Conservation (phyloP, 2,113 vertebrate genomes). For the Psittacara wagleri region DNA sequence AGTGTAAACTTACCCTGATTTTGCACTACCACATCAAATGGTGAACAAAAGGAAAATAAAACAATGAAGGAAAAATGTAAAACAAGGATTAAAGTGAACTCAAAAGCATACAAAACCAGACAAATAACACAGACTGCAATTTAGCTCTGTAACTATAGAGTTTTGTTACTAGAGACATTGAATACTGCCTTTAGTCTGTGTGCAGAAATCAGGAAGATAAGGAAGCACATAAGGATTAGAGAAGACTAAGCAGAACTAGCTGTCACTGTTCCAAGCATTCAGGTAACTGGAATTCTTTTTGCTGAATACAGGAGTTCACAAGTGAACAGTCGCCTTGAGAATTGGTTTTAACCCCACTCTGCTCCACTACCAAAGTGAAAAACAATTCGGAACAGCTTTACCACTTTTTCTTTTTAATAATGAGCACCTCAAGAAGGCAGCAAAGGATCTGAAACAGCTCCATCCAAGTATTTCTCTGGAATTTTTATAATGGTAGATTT, state of each 20-base stretch:
- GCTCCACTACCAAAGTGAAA: not conserved
- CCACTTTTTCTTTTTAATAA: not conserved
- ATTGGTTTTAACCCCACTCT: not conserved
- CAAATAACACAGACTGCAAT: not conserved
- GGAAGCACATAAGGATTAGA: not conserved
- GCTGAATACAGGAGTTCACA: not conserved
- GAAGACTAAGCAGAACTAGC: not conserved
- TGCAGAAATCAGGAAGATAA: slow-evolving; percentile 26
- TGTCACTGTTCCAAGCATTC: not conserved
- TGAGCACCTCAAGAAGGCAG: not conserved
- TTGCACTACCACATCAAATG: slow-evolving; percentile 81
- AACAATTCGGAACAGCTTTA: not conserved
- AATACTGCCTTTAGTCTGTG: not conserved
- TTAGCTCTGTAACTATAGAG: not conserved
- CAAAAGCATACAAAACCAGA: slow-evolving; percentile 21
- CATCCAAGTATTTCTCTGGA: not conserved
- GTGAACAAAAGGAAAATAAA: slow-evolving; percentile 61
- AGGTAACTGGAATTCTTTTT: slow-evolving; percentile 13
- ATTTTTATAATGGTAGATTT: not conserved
- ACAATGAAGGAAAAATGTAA: slow-evolving; percentile 48
- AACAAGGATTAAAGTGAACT: slow-evolving; percentile 64
- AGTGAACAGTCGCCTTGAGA: not conserved
- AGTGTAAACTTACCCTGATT: slow-evolving; percentile 86
- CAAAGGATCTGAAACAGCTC: not conserved
- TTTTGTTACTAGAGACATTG: not conserved